These are phyloP conservation scores for Ctenomys sociabilis DNA, from an alignment of 2,113 vertebrate species.

Conservation along the genomic window DNA sequence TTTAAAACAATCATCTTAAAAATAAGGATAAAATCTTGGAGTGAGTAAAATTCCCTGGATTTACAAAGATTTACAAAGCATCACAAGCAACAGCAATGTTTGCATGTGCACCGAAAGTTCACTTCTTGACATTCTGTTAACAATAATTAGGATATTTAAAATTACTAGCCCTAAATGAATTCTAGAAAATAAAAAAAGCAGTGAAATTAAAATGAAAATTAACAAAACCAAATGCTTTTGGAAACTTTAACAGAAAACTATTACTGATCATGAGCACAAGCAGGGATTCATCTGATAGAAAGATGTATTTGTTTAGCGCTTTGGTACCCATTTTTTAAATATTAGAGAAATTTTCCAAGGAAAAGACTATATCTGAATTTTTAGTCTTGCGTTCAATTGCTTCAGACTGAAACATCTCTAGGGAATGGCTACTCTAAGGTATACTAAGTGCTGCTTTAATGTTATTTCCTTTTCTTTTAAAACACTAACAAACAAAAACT, in stretches of 20 bases:
- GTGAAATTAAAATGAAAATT: neutral
- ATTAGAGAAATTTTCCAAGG: neutral
- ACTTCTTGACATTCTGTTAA: slow-evolving; percentile 68
- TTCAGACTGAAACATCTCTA: neutral
- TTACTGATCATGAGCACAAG: neutral
- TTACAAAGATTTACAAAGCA: slow-evolving; percentile 60
- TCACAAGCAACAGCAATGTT: slow-evolving; percentile 24
- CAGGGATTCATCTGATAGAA: neutral
- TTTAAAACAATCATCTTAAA: slow-evolving; percentile 54
- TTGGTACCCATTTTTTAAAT: neutral
- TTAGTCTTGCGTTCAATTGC: neutral
- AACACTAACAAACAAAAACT: neutral
- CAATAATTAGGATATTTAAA: slow-evolving; percentile 69
- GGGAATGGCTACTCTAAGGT: neutral
- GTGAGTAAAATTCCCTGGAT: slow-evolving; percentile 24
- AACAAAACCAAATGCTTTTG: slow-evolving; percentile 67
- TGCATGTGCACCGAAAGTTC: slow-evolving; percentile 65
- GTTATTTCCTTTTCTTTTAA: neutral
- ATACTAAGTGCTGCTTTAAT: neutral
- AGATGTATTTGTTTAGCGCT: slow-evolving; percentile 42
- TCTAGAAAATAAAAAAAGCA: slow-evolving; percentile 69
- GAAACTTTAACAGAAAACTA: slow-evolving; percentile 69
- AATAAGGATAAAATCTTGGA: neutral
- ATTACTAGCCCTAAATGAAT: slow-evolving; percentile 69
- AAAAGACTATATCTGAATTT: neutral